phyloP scores from a whole-genome alignment of 1,140 invertebrate genomes.

The Formica selysi region DNA sequence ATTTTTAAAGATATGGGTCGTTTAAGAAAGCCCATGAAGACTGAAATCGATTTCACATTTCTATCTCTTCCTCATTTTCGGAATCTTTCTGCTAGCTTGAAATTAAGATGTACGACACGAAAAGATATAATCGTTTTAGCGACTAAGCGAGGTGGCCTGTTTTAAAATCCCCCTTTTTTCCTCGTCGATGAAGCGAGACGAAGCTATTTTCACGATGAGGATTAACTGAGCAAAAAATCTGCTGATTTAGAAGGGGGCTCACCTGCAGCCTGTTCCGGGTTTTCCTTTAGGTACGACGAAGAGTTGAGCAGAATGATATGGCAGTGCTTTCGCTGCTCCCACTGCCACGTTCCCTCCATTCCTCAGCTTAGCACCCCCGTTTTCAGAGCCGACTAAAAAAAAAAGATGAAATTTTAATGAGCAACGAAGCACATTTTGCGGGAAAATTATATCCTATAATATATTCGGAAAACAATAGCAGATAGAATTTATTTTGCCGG shows the following conservation, averaged over 20 bases:
- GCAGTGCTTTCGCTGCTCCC: slow-evolving; percentile 86
- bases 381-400: slow-evolving; percentile 70
- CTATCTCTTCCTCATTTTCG: background rate
- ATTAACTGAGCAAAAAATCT: slow-evolving; percentile 59
- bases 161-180: slow-evolving; percentile 57
- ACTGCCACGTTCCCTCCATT: slow-evolving; percentile 86
- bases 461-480: background rate
- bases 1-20: slow-evolving; percentile 57
- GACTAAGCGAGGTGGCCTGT: slow-evolving; percentile 42
- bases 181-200: slow-evolving; percentile 26
- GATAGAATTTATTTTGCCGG: background rate
- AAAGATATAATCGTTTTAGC: slow-evolving; percentile 66
- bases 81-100: slow-evolving; percentile 39
- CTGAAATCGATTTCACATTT: slow-evolving; percentile 27
- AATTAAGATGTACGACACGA: slow-evolving; percentile 56
- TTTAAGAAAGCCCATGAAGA: slow-evolving; percentile 31
- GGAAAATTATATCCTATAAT: background rate
- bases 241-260: slow-evolving; percentile 66
- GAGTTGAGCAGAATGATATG: slow-evolving; percentile 84
- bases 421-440: background rate
- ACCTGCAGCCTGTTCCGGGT: slow-evolving; percentile 83
- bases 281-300: slow-evolving; percentile 84
- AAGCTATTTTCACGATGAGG: slow-evolving; percentile 45
- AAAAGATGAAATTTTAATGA: slow-evolving; percentile 52
- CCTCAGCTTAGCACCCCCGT: slow-evolving; percentile 81